Percentiles rank a stretch among this genome's conserved stretches.
phyloP scores from a whole-genome alignment of 1,140 invertebrate genomes.

The Drosophila burlai region DNA sequence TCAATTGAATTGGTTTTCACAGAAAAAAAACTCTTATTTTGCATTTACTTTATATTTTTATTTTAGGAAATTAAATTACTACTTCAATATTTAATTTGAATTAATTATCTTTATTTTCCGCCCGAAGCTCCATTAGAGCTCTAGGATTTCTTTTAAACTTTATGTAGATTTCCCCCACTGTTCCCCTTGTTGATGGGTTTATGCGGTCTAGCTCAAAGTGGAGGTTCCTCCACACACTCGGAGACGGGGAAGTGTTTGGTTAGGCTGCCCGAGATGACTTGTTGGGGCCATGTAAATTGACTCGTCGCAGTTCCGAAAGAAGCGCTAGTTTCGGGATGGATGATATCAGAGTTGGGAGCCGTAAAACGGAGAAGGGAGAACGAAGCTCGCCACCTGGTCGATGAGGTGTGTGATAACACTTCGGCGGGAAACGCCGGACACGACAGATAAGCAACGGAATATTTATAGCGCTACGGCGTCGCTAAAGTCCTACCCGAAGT shows the following conservation, averaged over 20 bases:
- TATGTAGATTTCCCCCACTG: slow-evolving; percentile 7
- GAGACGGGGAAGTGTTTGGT: slow-evolving; percentile 26
- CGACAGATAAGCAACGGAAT: slow-evolving; percentile 72
- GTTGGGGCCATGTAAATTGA: slow-evolving; percentile 53
- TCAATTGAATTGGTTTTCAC: background rate
- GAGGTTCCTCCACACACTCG: background rate
- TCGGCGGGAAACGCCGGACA: slow-evolving; percentile 22
- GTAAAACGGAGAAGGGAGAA: background rate
- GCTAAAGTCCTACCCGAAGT: slow-evolving; percentile 55
- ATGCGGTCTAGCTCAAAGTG: slow-evolving; percentile 14
- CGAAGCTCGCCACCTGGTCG: slow-evolving; percentile 43
- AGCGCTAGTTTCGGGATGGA: slow-evolving; percentile 15
- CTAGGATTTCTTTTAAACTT: too few relatives aligned
- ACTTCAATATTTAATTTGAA: background rate
- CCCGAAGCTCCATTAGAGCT: background rate
- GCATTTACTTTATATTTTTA: background rate
- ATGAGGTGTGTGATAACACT: slow-evolving; percentile 55
- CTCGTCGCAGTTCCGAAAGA: slow-evolving; percentile 37
- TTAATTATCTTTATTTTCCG: background rate
- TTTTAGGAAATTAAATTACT: background rate
- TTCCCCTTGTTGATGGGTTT: slow-evolving; percentile 5
- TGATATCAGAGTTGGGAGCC: slow-evolving; percentile 19
- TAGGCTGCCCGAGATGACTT: slow-evolving; percentile 51
- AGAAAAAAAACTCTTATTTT: background rate
- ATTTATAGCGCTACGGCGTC: slow-evolving; percentile 64